Evolutionary conservation across 2,113 vertebrate species (phyloP), one percentile per base, ranked within the genome.

Genomic region (Pardalotus punctatus): DNA sequence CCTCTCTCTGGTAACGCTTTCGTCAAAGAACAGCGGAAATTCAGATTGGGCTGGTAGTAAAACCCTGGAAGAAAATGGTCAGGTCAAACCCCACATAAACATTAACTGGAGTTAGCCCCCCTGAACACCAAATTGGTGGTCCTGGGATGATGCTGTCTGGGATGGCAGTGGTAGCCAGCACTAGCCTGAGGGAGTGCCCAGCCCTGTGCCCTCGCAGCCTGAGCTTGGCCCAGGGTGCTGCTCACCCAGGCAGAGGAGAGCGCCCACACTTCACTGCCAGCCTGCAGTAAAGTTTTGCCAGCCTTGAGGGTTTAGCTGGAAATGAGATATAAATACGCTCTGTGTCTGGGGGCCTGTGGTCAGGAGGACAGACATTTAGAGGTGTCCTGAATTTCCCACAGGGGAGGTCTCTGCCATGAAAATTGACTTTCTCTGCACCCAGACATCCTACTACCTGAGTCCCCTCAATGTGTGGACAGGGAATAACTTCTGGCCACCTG

Each of bases 171-270:
- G 38, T 38, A 78, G 29, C 42, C 29, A 73, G 29, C 23, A 11
- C 3, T 14, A 38, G 40, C 54, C 71, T 36, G 48, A 60, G n/a
- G 58, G 1, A 5, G 29, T 36, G 11, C 6, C 0, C 23, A 17
- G 25, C 36, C 58, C 66, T 7, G n/a, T 23, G 11, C 15, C 56
- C 23, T n/a, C 0, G 0, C 48, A 88, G 66, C 23, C 45, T 21
- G 35, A 38, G 42, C 1, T 0, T 0, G 0, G 38, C 2, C 2
- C 10, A 9, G 21, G 24, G 24, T 53, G 62, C 65, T 76, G 38
- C 31, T 12, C 17, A 33, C 60, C 19, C 2, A 3, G 29, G 24
- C 19, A 67, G 25, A 36, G 48, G 13, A 72, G 10, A 1, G 2
- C 45, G 85, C 76, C 48, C 36, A 25, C 17, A 3, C 48, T 51